Conservation (phyloP, 2,888 invertebrate genomes). For the Euclidia mi region DNA sequence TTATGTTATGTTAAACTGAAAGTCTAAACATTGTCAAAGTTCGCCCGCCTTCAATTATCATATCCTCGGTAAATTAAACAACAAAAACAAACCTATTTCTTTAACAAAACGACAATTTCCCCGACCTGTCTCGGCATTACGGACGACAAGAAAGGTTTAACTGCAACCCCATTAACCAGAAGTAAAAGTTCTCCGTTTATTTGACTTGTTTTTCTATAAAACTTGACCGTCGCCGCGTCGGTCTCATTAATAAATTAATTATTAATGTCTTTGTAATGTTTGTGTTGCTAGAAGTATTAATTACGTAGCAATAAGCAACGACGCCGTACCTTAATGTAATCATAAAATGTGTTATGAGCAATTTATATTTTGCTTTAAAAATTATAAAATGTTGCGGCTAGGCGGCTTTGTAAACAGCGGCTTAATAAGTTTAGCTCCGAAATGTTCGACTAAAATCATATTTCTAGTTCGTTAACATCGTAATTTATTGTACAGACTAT, state of each 20-base stretch:
- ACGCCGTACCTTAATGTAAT: slow-evolving; percentile 37
- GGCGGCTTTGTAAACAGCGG: neutral
- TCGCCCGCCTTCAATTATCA: no score
- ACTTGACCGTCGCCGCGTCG: slow-evolving; percentile 26
- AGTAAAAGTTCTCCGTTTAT: slow-evolving; percentile 25
- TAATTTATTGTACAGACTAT: no score
- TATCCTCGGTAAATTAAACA: no score
- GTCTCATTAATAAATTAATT: slow-evolving; percentile 38
- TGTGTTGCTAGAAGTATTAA: slow-evolving; percentile 38
- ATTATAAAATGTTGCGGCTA: neutral
- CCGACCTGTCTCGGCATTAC: slow-evolving; percentile 31
- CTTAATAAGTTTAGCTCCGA: neutral
- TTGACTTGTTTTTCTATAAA: slow-evolving; percentile 30
- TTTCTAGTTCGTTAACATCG: no score
- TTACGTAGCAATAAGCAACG: slow-evolving; percentile 43
- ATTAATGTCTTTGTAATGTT: slow-evolving; percentile 42
- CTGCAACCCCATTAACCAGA: slow-evolving; percentile 42
- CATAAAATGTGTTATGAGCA: slow-evolving; percentile 32
- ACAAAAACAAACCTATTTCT: no score
- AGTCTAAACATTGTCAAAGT: no score
- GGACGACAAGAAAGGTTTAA: slow-evolving; percentile 38
- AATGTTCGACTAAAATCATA: neutral
- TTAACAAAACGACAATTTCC: slow-evolving; percentile 27
- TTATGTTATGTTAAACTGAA: no score
- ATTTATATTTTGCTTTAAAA: slow-evolving; percentile 24